These are phyloP conservation scores for Pyrrhura leucotis DNA, from an alignment of 2,797 vertebrate species.

Conservation along the genomic window DNA sequence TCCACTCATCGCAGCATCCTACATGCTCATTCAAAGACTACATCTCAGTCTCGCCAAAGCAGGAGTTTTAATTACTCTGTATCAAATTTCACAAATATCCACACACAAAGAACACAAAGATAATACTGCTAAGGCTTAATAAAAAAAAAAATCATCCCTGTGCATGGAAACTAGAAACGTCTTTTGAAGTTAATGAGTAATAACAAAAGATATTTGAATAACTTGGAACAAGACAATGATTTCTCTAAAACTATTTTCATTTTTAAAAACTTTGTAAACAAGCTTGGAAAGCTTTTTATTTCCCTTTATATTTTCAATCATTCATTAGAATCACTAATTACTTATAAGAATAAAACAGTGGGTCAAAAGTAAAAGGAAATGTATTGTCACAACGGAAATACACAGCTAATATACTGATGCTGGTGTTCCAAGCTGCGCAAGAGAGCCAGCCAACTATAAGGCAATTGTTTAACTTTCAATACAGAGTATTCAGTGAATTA, in stretches of 20 bases:
- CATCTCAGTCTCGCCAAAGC: neutral
- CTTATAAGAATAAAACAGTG: neutral
- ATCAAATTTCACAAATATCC: neutral
- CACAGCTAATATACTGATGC: neutral
- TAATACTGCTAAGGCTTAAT: neutral
- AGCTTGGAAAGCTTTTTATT: neutral
- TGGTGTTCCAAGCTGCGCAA: neutral
- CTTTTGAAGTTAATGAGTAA: neutral
- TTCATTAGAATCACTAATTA: neutral
- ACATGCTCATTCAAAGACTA: neutral
- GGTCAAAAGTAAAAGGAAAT: neutral
- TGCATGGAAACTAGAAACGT: fast-evolving
- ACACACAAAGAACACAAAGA: neutral
- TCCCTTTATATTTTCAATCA: neutral
- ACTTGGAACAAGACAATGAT: neutral
- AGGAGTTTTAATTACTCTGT: neutral
- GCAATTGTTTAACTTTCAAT: neutral
- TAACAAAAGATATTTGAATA: neutral
- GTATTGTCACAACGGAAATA: neutral
- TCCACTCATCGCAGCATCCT: neutral
- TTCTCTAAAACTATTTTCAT: neutral
- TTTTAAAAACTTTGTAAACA: constrained; percentile 8
- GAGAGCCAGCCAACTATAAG: neutral
- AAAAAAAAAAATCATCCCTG: neutral
- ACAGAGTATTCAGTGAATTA: neutral